These are phyloP conservation scores for Hydriomena furcata DNA, from an alignment of 2,888 invertebrate species.

Conservation along the genomic window DNA sequence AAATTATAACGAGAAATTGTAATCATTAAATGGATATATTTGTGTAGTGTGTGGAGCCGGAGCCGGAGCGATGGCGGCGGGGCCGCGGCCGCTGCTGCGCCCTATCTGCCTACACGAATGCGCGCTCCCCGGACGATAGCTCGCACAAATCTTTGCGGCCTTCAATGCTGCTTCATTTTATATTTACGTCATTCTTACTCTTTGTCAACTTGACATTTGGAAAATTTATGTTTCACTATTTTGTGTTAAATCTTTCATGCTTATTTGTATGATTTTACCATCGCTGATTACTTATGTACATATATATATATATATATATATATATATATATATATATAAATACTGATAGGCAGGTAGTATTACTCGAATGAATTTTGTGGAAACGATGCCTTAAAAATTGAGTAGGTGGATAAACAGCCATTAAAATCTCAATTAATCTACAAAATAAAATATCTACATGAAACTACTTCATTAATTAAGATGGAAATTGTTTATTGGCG, in stretches of 20 bases:
- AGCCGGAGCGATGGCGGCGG: slow-evolving; percentile 56
- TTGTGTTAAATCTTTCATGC: no score
- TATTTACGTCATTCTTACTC: slow-evolving; percentile 47
- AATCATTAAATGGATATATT: slow-evolving; percentile 82
- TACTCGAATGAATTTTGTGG: slow-evolving; percentile 2
- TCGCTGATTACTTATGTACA: no score
- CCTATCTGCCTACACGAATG: slow-evolving; percentile 78
- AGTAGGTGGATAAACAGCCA: slow-evolving; percentile 32
- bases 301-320: no score
- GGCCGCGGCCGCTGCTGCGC: slow-evolving; percentile 40
- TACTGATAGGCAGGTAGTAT: no score
- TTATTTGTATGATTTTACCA: no score
- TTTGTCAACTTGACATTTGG: slow-evolving; percentile 44
- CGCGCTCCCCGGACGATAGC: slow-evolving; percentile 72
- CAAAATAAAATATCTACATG: slow-evolving; percentile 38
- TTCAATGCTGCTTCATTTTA: slow-evolving; percentile 66
- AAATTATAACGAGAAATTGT: slow-evolving; percentile 84
- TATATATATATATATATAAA: no score
- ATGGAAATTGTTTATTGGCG: slow-evolving; percentile 60
- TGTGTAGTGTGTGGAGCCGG: slow-evolving; percentile 66
- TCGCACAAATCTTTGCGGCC: slow-evolving; percentile 67
- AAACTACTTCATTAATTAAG: slow-evolving; percentile 61
- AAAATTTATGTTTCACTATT: slow-evolving; percentile 39
- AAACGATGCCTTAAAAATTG: slow-evolving; percentile 21
- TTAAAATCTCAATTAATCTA: slow-evolving; percentile 36